Base-by-base conservation (phyloP, 2,888 invertebrate species). In the Malthinus seriepunctatus region DNA sequence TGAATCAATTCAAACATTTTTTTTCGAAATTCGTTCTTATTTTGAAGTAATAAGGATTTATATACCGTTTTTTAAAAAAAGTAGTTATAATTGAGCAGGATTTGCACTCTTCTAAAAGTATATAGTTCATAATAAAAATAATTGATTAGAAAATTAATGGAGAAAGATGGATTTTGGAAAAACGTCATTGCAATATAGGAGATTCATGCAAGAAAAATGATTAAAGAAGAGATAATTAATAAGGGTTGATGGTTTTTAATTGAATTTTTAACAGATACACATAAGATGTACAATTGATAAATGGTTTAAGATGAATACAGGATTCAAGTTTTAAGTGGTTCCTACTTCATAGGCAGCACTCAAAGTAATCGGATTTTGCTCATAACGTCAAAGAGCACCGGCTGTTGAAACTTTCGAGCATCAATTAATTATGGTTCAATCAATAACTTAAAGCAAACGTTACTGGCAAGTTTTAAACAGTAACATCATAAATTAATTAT, bases 401-500 rank as follows among this genome's bases (percentile, higher is more conserved):
- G 52, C 52, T 58, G 58, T 44, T 42, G 52, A 38, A 52, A 58
- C 52, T 58, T 58, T 48, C 47, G 35, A 56, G 56, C 48, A 56
- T 60, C 60, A 55, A 60, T 60, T 60, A 60, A 60, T 60, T 55
- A 60, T 56, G 51, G 35, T 48, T 51, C 60, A 60, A 60, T 60
- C 60, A 49, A 60, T 56, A 55, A 39, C 47, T 33, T 47, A 47
- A 23, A 14, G 51, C 59, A 55, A 45, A 50, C 57, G 51, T 57
- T 57, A 57, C 47, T 58, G 50, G 47, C 39, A 54, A 54, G 48
- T 54, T 48, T 56, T 34, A 50, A 56, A 56, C 50, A 56, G 56
- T 33, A 55, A 44, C 50, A 50, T 45, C 45, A 44, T 56, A 34
- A 50, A 56, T 56, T 56, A 50, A 56, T 56, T 56, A 50, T 45